Base-by-base conservation (phyloP, 2,888 invertebrate genomes). In the Oegoconia quadripuncta region DNA sequence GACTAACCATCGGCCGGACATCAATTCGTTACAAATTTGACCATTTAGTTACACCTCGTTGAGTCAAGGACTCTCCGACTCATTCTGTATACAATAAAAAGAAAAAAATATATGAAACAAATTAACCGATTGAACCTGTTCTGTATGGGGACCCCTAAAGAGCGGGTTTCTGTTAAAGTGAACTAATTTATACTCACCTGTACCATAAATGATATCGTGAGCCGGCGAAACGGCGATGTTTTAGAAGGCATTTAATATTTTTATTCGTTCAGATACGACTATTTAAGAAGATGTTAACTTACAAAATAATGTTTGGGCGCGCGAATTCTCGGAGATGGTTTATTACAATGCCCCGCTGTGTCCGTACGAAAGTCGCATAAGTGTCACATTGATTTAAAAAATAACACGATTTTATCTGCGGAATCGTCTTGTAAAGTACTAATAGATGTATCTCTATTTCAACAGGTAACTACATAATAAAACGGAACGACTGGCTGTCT, bases 41-140 rank as follows among this genome's bases (percentile, higher is more conserved):
- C 69, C 74, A 74, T 87, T 87, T 86, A 77, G 87, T 76, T 76
- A 77, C 86, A 83, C 83, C 87, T 87, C 86, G 86, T 87, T 87
- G 84, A 77, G 66, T 69, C 82, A 83, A 87, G 84, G 87, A 86
- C 83, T 82, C 75, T 61, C 62, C 52, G 70, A 75, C 71, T 81
- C 80, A 82, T 81, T 81, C 68, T 59, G 61, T 59, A 64, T 55
- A 78, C 72, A 79, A 81, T 77, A 71, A 74, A 70, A 65, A 64
- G 48, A 41, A 58, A 74, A 77, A 63, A 66, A 70, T 74, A 74
- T 70, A 78, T 62, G 69, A 70, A 73, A 76, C 76, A 80, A 81
- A 86, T 82, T 81, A 82, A 82, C 71, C 68, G 77, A 81, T 78
- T 80, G 67, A 76, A 84, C 81, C 83, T 76, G 83, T 83, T 83